Base-by-base conservation (phyloP, 2,888 invertebrate species). In the Podabrus alpinus region DNA sequence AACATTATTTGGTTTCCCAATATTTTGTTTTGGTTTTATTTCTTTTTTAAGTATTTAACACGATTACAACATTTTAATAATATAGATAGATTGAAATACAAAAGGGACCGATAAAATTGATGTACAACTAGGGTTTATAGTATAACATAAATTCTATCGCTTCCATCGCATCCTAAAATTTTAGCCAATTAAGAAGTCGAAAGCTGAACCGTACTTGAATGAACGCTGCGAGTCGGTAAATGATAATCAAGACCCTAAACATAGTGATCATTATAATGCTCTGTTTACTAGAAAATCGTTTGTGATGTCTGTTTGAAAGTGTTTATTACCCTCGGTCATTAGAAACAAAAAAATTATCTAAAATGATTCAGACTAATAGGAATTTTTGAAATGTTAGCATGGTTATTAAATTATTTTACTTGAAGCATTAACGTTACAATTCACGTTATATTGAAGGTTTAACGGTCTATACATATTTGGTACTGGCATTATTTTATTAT, bases 141-240 rank as follows among this genome's bases (percentile, higher is more conserved):
- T 75, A 69, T 74, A 76, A 77, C 75, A 79, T 71, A 71, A 68
- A 76, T 77, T 79, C 73, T 77, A 79, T 77, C 77, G 77, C 76
- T 71, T 73, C 71, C 76, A 76, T 77, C 76, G 73, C 71, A 66
- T 75, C 68, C 76, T 69, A 71, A 71, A 71, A 79, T 77, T 72
- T 77, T 76, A 77, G 76, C 77, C 77, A 79, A 79, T 79, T 79
- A 79, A 79, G 73, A 67, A 76, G 75, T 76, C 73, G 76, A 76
- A 77, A 79, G 75, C 76, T 74, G 67, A 72, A 69, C 72, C 16
- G 69, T 69, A 66, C 73, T 66, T 73, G 67, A 64, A 69, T 74
- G 72, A 73, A 77, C 76, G 76, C 75, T 77, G 72, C 60, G 67
- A 69, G 66, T 73, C 71, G 71, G 69, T 77, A 73, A 69, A 75